phyloP scores from a whole-genome alignment of 1,140 invertebrate species.

The Chionoecetes opilio region DNA sequence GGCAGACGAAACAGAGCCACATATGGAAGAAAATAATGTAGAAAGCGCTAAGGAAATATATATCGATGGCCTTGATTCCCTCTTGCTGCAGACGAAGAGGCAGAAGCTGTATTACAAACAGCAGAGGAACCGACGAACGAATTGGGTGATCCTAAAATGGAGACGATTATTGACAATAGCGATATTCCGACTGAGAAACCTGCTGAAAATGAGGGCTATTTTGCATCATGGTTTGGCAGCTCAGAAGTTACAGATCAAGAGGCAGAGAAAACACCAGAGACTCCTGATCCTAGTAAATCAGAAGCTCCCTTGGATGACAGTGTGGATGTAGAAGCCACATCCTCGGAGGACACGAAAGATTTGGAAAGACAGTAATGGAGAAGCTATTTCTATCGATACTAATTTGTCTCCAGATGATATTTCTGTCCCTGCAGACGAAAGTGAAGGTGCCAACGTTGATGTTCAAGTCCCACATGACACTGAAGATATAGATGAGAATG shows the following conservation, averaged over 20 bases:
- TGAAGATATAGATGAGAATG: slow-evolving; percentile 51
- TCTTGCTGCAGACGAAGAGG: neutral
- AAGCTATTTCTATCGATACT: neutral
- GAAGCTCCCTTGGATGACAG: neutral
- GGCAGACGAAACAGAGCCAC: neutral
- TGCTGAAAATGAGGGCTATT: slow-evolving; percentile 57
- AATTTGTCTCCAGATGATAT: slow-evolving; percentile 36
- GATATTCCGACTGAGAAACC: slow-evolving; percentile 42
- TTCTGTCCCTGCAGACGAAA: slow-evolving; percentile 56
- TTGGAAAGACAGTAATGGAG: neutral
- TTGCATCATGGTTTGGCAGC: slow-evolving; percentile 71
- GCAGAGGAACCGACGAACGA: slow-evolving; percentile 37
- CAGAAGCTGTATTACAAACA: neutral
- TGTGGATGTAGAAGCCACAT: slow-evolving; percentile 47
- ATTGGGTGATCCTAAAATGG: slow-evolving; percentile 54
- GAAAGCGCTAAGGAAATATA: neutral
- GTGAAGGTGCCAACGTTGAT: slow-evolving; percentile 23
- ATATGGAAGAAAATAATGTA: neutral
- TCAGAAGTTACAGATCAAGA: slow-evolving; percentile 52
- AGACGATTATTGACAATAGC: slow-evolving; percentile 31
- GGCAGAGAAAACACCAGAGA: neutral
- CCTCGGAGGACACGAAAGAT: slow-evolving; percentile 1
- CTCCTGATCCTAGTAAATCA: neutral
- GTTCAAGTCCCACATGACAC: slow-evolving; percentile 4
- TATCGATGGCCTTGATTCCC: neutral